A percentile compares a stretch with the other conserved stretches of the same genome.
These are phyloP conservation scores for Potorous gilbertii DNA, from an alignment of 2,797 vertebrate genomes.

Conservation along the genomic window DNA sequence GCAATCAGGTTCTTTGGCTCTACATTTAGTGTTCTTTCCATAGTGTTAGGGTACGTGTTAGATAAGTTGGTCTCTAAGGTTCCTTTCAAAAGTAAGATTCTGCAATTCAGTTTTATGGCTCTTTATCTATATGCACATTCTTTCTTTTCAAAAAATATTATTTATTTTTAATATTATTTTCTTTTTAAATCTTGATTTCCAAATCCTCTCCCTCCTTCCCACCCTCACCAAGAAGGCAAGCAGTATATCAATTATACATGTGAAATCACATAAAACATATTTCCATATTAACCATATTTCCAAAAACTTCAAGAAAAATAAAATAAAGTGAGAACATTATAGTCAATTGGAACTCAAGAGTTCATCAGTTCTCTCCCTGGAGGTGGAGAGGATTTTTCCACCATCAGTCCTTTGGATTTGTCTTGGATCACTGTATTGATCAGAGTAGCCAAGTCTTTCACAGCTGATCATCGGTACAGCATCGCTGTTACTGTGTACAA, in stretches of 20 bases:
- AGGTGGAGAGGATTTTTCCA: not conserved
- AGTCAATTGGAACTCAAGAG: not conserved
- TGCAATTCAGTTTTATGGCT: not conserved
- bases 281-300: not conserved
- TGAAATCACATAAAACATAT: not conserved
- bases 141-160: not conserved
- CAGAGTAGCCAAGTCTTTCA: not conserved
- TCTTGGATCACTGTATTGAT: not conserved
- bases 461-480: not conserved
- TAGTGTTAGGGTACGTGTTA: not conserved
- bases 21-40: not conserved
- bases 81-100: not conserved
- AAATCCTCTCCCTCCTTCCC: not conserved
- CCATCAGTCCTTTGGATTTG: not conserved
- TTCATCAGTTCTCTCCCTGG: not conserved
- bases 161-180: not conserved
- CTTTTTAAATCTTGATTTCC: not conserved
- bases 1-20: not conserved
- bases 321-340: not conserved
- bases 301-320: not conserved
- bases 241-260: not conserved
- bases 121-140: not conserved
- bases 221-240: not conserved
- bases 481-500: not conserved
- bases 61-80: not conserved